Conservation (phyloP, 2,888 invertebrate species). For the Drosophila infuscata region DNA sequence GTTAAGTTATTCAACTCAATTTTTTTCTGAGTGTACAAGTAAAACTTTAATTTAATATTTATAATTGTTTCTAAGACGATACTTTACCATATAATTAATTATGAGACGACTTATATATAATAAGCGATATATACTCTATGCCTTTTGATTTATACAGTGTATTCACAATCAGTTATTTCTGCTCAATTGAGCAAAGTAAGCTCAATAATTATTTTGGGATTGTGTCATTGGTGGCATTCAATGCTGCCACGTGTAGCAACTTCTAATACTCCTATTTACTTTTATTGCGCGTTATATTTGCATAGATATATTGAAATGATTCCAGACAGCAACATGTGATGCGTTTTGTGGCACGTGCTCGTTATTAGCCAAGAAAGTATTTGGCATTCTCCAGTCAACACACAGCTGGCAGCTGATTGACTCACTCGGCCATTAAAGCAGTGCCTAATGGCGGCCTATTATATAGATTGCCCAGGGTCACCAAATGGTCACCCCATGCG, state of each 20-base stretch:
- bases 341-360: slow-evolving; percentile 51
- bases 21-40: too few relatives aligned
- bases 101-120: not conserved
- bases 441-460: slow-evolving; percentile 15
- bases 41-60: not conserved
- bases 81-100: not conserved
- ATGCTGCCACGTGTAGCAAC: slow-evolving; percentile 32
- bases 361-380: slow-evolving; percentile 45
- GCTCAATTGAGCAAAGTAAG: not conserved
- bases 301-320: slow-evolving; percentile 1
- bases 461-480: slow-evolving; percentile 7
- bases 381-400: not conserved
- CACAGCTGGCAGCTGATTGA: slow-evolving; percentile 9
- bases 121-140: not conserved
- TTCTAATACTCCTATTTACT: slow-evolving; percentile 4
- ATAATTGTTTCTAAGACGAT: not conserved
- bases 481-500: slow-evolving; percentile 24
- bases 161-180: not conserved
- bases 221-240: slow-evolving; percentile 17
- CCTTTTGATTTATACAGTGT: not conserved
- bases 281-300: slow-evolving; percentile 10
- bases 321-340: slow-evolving; percentile 12
- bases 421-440: not conserved
- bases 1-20: too few relatives aligned
- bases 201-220: slow-evolving; percentile 32